Base-by-base conservation (phyloP, 30 jellyfish, hydroid and myxozoan species). In the Pseudorhiza aurosa region DNA sequence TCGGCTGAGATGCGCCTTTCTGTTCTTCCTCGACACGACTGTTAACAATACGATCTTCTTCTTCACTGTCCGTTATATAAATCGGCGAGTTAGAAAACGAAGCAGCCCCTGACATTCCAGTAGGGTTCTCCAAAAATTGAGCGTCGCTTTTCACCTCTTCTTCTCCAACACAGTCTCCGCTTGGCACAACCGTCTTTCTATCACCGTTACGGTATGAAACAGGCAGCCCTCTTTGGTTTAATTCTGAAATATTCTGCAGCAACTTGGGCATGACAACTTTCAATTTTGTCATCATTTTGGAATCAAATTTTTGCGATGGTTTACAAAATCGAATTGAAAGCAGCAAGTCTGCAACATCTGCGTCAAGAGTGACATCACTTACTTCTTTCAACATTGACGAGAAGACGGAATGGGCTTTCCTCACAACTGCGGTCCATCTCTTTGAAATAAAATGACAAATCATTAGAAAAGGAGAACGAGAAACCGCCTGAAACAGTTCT, bases 381-480 rank as follows among this genome's bases (percentile, higher is more conserved):
- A 46, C 81, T 77, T 77, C 74, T 1, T 45, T 45, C 40, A 77
- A 32, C 70, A 77, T 14, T 43, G 73, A 43, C 44, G n/a, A 40
- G 7, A 77, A 62, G 2, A 77, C 46, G 42, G 60, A 59, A 7
- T 65, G 89, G 1, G 65, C 71, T 28, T 77, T 62, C 63, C 50
- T 32, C 63, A 33, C 37, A n/a, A 77, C 27, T 29, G 7, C 49
- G 4, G 14, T 33, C 89, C 89, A 77, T 33, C 76, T 77, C 89
- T 77, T 3, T 14, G 50, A 47, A 18, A 47, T 43, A 18, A 40
- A 12, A 65, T 65, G 18, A 58, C 10, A 7, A 58, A 30, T 17
- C n/a, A n/a, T n/a, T n/a, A n/a, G n/a, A n/a, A n/a, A n/a, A n/a
- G n/a, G n/a, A n/a, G n/a, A n/a, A n/a, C n/a, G n/a, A n/a, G n/a